Percentiles rank a stretch among this genome's conserved stretches.
phyloP scores from a whole-genome alignment of 2,113 vertebrate species.

The Trichechus manatus region DNA sequence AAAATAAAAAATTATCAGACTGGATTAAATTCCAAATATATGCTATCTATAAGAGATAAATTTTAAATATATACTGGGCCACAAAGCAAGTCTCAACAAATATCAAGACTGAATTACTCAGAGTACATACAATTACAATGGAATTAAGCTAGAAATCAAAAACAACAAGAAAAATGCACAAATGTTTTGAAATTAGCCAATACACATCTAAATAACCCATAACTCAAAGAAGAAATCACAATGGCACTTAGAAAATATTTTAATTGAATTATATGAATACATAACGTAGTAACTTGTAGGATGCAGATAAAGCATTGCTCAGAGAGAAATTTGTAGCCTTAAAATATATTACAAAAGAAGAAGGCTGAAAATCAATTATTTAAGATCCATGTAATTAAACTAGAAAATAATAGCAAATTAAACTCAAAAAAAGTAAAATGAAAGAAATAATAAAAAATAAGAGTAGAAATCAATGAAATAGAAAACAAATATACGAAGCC shows the following conservation, averaged over 20 bases:
- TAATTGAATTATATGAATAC: constrained; percentile 24
- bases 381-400: not conserved
- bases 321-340: not conserved
- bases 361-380: not conserved
- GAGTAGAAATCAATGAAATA: not conserved
- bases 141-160: constrained; percentile 32
- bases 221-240: constrained; percentile 16
- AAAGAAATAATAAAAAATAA: not conserved
- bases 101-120: not conserved
- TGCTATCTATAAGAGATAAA: not conserved
- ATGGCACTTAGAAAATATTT: constrained; percentile 1
- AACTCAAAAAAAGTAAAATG: not conserved
- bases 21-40: constrained; percentile 6
- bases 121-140: not conserved
- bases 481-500: not conserved
- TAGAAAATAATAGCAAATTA: constrained; percentile 20
- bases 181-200: not conserved
- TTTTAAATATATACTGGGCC: not conserved
- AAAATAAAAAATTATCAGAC: constrained; percentile 8
- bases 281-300: not conserved
- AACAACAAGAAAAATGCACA: constrained; percentile 30
- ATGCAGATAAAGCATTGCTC: not conserved
- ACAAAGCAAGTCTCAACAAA: not conserved
- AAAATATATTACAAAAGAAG: not conserved
- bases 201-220: constrained; percentile 1